These are phyloP conservation scores for Solen grandis DNA, from an alignment of 1,140 invertebrate species.

Conservation along the genomic window DNA sequence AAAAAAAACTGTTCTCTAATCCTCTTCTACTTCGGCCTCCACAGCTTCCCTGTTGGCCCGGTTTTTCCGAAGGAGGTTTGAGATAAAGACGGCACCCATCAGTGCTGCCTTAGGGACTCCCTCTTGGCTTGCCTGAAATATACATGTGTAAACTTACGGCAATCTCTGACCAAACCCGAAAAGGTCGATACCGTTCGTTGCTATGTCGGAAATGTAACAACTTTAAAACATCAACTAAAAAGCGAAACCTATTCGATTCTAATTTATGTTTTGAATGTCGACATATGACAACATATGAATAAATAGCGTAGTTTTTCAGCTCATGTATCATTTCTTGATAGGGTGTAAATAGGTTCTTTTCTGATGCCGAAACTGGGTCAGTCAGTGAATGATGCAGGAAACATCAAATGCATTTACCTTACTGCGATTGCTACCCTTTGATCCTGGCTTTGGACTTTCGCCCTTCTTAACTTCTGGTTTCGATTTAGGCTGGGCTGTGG, in stretches of 20 bases:
- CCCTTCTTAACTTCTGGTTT: neutral
- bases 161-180: neutral
- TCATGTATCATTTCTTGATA: neutral
- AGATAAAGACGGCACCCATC: conserved; percentile 38
- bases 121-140: conserved; percentile 31
- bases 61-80: conserved; percentile 32
- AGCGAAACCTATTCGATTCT: neutral
- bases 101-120: conserved; percentile 39
- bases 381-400: neutral
- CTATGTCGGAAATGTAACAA: neutral
- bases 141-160: neutral
- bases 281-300: neutral
- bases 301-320: neutral
- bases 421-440: conserved; percentile 17
- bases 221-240: neutral
- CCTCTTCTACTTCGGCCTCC: conserved; percentile 16
- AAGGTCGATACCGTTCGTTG: too few species aligned
- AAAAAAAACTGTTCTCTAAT: too few species aligned
- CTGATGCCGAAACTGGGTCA: neutral
- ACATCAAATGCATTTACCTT: neutral
- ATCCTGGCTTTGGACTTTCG: conserved; percentile 14
- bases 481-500: neutral
- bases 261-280: neutral
- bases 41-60: conserved; percentile 20
- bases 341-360: neutral